phyloP scores from a whole-genome alignment of 2,113 vertebrate genomes.

The Columba livia region DNA sequence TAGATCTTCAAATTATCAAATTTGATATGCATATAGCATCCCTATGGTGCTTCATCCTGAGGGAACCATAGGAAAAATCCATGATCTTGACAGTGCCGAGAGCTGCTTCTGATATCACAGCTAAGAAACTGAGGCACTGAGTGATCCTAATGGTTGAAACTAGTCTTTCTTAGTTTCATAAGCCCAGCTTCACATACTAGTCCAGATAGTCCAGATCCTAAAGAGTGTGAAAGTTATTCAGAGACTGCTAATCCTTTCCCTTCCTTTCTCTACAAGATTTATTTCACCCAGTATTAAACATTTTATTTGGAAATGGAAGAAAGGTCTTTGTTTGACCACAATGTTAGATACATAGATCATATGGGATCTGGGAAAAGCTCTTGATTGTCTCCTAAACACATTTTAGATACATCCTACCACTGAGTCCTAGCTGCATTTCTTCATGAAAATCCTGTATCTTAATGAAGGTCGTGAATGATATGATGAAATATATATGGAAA shows the following conservation, averaged over 20 bases:
- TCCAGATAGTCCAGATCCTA: background rate
- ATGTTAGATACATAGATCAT: background rate
- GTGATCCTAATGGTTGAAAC: background rate
- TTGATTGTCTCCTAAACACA: background rate
- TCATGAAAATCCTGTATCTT: background rate
- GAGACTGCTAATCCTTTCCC: background rate
- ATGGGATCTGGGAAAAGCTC: background rate
- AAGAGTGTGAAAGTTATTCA: background rate
- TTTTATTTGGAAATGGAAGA: background rate
- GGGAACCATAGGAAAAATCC: background rate
- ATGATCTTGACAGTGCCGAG: background rate
- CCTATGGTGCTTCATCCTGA: background rate
- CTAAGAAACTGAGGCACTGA: background rate
- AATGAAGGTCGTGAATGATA: background rate
- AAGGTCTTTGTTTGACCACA: background rate
- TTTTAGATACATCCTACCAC: background rate
- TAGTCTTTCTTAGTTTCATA: background rate
- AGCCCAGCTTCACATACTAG: background rate
- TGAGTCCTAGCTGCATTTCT: background rate
- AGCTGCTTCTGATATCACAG: background rate
- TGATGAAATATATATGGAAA: background rate
- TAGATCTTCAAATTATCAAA: background rate
- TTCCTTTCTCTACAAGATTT: background rate
- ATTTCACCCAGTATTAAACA: background rate
- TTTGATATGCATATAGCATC: background rate